These are phyloP conservation scores for Coptotermes formosanus DNA, from an alignment of 1,140 invertebrate genomes.

Conservation along the genomic window DNA sequence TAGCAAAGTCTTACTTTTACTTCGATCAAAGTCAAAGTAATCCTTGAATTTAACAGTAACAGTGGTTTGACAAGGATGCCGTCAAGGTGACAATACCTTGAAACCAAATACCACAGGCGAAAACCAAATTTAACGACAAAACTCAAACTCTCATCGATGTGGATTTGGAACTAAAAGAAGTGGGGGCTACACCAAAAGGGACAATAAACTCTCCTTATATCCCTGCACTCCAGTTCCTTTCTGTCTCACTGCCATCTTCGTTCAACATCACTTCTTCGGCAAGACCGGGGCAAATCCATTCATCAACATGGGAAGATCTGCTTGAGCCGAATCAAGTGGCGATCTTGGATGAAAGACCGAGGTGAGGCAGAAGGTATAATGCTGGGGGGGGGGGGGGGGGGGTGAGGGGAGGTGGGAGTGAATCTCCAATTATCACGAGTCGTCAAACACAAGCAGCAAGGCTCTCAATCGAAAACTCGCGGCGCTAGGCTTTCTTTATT, in stretches of 20 bases:
- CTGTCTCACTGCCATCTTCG: not conserved
- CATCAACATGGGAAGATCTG: not conserved
- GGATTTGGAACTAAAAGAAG: not conserved
- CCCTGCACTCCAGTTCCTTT: not conserved
- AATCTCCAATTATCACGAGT: conserved; percentile 44
- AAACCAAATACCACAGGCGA: not conserved
- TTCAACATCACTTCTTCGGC: not conserved
- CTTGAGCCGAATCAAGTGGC: not conserved
- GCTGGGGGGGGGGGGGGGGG: not conserved
- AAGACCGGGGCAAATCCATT: not conserved
- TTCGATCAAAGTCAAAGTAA: conserved; percentile 13
- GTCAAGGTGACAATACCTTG: not conserved
- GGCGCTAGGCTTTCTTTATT: conserved; percentile 1
- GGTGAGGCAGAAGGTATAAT: not conserved
- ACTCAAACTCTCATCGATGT: not conserved
- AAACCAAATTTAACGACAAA: not conserved
- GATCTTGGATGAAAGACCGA: not conserved
- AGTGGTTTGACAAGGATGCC: too few relatives aligned
- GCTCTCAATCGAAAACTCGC: conserved; percentile 33
- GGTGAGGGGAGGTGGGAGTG: not conserved
- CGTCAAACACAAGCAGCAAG: conserved; percentile 41
- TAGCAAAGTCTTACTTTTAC: not conserved
- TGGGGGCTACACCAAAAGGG: not conserved
- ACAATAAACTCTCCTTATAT: not conserved
- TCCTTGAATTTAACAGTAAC: conserved; percentile 25